Conservation (phyloP, 1,140 invertebrate genomes). For the Drosophila varians region DNA sequence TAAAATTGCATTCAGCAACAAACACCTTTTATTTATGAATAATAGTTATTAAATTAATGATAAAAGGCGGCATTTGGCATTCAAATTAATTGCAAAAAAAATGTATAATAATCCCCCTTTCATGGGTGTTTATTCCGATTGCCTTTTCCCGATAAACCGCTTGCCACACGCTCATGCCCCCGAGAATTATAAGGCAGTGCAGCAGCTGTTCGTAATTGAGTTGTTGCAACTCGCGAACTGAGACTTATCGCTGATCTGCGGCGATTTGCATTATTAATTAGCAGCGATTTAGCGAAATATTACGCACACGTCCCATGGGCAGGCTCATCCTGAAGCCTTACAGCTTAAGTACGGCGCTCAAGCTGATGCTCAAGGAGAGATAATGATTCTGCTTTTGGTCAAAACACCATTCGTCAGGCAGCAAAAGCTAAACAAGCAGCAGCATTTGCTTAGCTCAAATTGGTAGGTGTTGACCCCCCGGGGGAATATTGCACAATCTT, state of each 20-base stretch:
- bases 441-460: constrained; percentile 43
- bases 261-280: constrained; percentile 72
- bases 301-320: constrained; percentile 52
- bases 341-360: neutral
- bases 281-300: constrained; percentile 45
- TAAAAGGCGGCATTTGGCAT: no score
- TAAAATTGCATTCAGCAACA: neutral
- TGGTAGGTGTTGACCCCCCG: constrained; percentile 66
- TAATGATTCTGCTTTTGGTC: constrained; percentile 24
- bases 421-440: constrained; percentile 6
- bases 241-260: constrained; percentile 39
- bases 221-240: constrained; percentile 45
- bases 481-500: constrained; percentile 63
- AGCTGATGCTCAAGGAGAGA: constrained; percentile 12
- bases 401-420: constrained; percentile 33
- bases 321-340: constrained; percentile 21
- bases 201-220: constrained; percentile 61
- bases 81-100: no score
- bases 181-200: constrained; percentile 4
- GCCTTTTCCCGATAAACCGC: constrained; percentile 53
- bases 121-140: constrained; percentile 42
- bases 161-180: constrained; percentile 63
- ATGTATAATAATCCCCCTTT: constrained; percentile 37
- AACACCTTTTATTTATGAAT: neutral
- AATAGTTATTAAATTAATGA: neutral